Base-by-base conservation (phyloP, 2,113 vertebrate species). In the Phyllopteryx taeniolatus region DNA sequence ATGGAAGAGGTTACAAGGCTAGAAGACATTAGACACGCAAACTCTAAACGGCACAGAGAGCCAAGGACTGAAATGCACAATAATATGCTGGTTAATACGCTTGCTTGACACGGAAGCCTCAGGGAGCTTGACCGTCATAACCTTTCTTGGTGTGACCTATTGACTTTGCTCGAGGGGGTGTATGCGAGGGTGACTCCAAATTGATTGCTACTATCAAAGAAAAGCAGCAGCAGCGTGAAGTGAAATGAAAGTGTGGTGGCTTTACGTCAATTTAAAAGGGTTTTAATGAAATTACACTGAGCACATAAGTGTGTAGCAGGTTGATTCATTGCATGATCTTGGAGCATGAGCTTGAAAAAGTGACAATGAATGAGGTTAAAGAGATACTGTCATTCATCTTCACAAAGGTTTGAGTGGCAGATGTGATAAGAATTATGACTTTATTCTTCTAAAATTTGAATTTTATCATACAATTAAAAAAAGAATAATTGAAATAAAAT, bases 331-430 rank as follows among this genome's bases (percentile, higher is more conserved):
- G 61, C 65, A 27, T 35, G 56, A 57, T 27, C 22, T 57, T 56
- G 72, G 73, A 51, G 22, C 70, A 68, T 73, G 56, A 71, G 57
- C 61, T 74, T 63, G 69, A 57, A 78, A 85, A 72, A 64, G 71
- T 0, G 22, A 54, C 2, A 54, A n/a, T 57, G 56, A 60, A 35
- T 35, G 31, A 60, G 31, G 31, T 11, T 35, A 17, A 35, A 17
- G 31, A 60, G 59, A 33, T 35, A 2, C 14, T 17, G 59, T 60
- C 59, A 60, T 60, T 60, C 27, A 60, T 7, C 27, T 27, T 60
- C 10, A 4, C 4, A 27, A 57, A 27, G n/a, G 5, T 5, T 49
- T 49, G 14, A 17, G 4, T 15, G 47, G 47, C 47, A 49, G 47
- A 49, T 17, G 56, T 5, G 56, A 59, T 27, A n/a, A 22, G 8